Conservation (phyloP, 1,140 invertebrate species). For the Penaeus vannamei region DNA sequence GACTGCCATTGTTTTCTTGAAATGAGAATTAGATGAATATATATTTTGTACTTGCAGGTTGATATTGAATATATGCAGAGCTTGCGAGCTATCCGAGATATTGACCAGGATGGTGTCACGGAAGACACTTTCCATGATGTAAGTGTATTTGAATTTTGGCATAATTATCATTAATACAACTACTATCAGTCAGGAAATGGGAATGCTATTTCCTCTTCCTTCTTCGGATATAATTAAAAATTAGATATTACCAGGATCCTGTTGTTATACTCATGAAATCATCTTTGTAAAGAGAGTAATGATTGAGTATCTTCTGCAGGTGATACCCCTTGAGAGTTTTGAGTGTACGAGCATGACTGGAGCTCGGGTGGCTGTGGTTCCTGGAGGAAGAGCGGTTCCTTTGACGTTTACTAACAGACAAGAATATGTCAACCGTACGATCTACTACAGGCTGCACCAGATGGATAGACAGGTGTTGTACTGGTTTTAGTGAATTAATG, state of each 20-base stretch:
- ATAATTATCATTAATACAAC: background rate
- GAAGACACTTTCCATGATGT: slow-evolving; percentile 79
- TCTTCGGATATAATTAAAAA: too few relatives aligned
- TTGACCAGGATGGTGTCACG: slow-evolving; percentile 76
- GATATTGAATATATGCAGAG: slow-evolving; percentile 79
- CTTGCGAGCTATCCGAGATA: slow-evolving; percentile 76
- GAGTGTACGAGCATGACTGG: slow-evolving; percentile 79
- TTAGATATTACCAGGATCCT: too few relatives aligned
- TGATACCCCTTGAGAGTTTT: slow-evolving; percentile 79
- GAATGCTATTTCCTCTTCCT: too few relatives aligned
- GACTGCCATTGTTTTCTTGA: background rate
- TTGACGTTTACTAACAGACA: slow-evolving; percentile 78
- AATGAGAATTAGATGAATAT: background rate
- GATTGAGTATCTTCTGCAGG: slow-evolving; percentile 69
- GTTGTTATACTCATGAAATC: too few relatives aligned
- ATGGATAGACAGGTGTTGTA: slow-evolving; percentile 77
- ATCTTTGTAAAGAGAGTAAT: background rate
- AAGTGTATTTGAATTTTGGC: slow-evolving; percentile 35
- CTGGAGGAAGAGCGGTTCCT: slow-evolving; percentile 77
- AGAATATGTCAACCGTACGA: slow-evolving; percentile 78
- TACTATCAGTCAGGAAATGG: too few relatives aligned
- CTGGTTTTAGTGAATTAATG: background rate
- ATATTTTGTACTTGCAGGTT: slow-evolving; percentile 66
- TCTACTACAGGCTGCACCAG: slow-evolving; percentile 78
- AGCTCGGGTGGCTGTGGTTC: slow-evolving; percentile 76